Evolutionary conservation across 2,113 vertebrate genomes (phyloP), one percentile per base, ranked within the genome.

Genomic region (Furnarius figulus): DNA sequence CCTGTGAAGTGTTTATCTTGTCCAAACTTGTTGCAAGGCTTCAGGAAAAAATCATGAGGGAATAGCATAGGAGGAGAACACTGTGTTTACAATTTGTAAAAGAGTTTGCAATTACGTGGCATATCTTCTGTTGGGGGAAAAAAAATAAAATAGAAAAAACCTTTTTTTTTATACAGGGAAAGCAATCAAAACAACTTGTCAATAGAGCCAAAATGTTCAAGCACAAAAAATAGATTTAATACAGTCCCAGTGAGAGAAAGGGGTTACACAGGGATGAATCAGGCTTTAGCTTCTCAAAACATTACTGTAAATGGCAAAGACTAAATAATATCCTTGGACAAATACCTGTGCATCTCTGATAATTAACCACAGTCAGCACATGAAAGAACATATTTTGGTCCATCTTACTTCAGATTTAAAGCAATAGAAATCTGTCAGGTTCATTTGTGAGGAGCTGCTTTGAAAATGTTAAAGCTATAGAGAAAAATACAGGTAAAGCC

Each of bases 241-340:
- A 17, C 46, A 74, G n/a, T 86, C 65, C 37, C 35, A 42, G 67
- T 55, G 67, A 86, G 18, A 74, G 53, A 90, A 89, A 27, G 40
- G 30, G 44, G 71, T 62, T 82, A 56, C 27, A 74, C 20, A 44
- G 47, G 46, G 37, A 68, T 95, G n/a, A 96, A 95, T 87, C 89
- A 96, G 84, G 15, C 61, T 88, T 24, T 87, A 39, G 44, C 78
- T 90, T 88, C 87, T 93, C 72, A 90, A 95, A 95, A 96, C 95
- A 97, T 94, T 96, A 94, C 95, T 96, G 90, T 97, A 96, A 96
- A 96, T 97, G 95, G 93, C 88, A 96, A 96, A 90, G 75, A 91
- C 75, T 83, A 91, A 93, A 95, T 83, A 92, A 86, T 95, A 73
- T 80, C 86, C 91, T 86, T 63, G 56, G 72, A 47, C 35, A 90